Percentiles rank a stretch among this genome's conserved stretches.
These are phyloP conservation scores for Pseudorectes ferrugineus DNA, from an alignment of 2,113 vertebrate species.

Conservation along the genomic window DNA sequence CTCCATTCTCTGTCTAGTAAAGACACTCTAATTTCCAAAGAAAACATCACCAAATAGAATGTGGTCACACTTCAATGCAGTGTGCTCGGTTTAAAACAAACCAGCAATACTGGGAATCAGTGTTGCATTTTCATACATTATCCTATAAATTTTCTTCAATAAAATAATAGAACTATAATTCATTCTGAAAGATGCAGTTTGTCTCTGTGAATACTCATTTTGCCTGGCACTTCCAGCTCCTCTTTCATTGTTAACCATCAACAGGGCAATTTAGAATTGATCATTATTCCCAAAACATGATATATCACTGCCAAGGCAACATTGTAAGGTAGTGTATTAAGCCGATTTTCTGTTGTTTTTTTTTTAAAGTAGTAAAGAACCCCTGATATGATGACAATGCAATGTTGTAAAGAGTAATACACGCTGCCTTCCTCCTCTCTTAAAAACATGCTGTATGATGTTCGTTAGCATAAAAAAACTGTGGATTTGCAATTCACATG, in stretches of 20 bases:
- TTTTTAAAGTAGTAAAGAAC: not conserved
- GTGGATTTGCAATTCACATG: not conserved
- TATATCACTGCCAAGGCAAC: not conserved
- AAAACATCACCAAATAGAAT: conserved; percentile 29
- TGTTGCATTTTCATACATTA: conserved; percentile 14
- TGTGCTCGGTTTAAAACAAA: conserved; percentile 44
- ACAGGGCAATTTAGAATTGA: not conserved
- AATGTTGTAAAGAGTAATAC: not conserved
- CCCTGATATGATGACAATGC: not conserved
- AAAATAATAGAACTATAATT: not conserved
- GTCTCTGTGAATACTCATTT: not conserved
- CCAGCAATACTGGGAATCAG: not conserved
- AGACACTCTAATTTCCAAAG: not conserved
- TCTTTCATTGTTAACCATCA: not conserved
- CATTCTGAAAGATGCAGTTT: not conserved
- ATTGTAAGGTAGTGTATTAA: not conserved
- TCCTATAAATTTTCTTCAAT: conserved; percentile 10
- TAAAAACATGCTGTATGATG: not conserved
- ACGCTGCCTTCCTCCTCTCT: not conserved
- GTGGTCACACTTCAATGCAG: not conserved
- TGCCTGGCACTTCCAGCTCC: not conserved
- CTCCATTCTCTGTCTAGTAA: not conserved
- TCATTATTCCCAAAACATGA: not conserved
- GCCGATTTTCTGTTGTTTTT: not conserved
- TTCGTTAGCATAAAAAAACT: not conserved